A percentile compares a stretch with the other conserved stretches of the same genome.
Conservation (phyloP, 2,113 vertebrate species). For the Actenoides lindsayi region DNA sequence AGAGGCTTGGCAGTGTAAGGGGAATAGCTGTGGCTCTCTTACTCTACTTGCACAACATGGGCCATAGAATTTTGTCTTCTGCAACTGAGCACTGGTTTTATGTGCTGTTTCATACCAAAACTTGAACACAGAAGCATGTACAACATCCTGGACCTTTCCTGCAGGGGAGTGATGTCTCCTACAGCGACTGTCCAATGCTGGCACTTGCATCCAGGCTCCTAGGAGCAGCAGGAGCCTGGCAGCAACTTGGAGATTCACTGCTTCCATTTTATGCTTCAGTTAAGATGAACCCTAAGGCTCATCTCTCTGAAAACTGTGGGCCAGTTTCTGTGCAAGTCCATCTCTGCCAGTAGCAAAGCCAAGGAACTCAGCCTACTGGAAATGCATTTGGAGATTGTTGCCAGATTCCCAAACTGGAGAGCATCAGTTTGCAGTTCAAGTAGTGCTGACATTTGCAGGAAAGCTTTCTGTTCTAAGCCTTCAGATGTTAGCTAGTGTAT, state of each 20-base stretch:
- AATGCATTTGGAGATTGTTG: not conserved
- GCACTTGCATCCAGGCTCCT: fast-evolving
- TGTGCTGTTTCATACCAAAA: not conserved
- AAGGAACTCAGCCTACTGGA: not conserved
- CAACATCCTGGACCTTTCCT: not conserved
- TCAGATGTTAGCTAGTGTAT: constrained; percentile 55
- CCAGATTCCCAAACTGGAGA: constrained; percentile 33
- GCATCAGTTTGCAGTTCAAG: constrained; percentile 5
- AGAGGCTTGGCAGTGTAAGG: not conserved
- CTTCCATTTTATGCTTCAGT: not conserved
- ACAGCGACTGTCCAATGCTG: not conserved
- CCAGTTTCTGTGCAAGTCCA: not conserved
- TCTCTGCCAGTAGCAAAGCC: not conserved
- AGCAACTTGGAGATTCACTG: not conserved
- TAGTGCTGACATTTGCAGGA: not conserved
- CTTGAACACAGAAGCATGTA: not conserved
- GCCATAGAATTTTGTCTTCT: not conserved
- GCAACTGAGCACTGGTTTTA: not conserved
- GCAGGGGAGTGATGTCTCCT: not conserved
- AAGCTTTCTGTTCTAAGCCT: not conserved
- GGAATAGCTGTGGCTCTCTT: not conserved
- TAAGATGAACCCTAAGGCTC: not conserved
- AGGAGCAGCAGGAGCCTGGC: not conserved
- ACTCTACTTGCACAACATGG: not conserved
- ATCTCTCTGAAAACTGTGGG: not conserved